Percentiles rank a stretch among this genome's conserved stretches.
phyloP scores from a whole-genome alignment of 2,888 invertebrate species.

The Himalopsyche anomala region DNA sequence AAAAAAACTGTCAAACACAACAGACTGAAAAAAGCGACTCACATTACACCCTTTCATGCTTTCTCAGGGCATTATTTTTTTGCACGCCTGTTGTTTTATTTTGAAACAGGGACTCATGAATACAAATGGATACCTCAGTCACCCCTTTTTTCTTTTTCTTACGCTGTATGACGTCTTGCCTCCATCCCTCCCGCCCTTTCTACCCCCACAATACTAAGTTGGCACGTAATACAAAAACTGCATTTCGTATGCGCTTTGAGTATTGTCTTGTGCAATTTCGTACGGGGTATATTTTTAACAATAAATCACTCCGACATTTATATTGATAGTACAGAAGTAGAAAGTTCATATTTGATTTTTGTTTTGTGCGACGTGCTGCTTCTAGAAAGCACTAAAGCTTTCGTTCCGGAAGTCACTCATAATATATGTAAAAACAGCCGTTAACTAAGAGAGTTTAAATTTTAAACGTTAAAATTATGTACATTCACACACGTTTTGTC shows the following conservation, averaged over 20 bases:
- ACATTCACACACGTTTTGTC: too few species aligned
- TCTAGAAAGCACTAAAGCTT: neutral
- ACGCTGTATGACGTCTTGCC: conserved; percentile 40
- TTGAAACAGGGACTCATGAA: conserved; percentile 53
- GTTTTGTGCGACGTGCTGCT: neutral
- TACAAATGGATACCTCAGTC: conserved; percentile 57
- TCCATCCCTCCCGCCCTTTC: neutral
- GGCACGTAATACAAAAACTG: conserved; percentile 4
- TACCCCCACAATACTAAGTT: neutral
- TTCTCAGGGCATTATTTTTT: neutral
- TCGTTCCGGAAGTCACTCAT: neutral
- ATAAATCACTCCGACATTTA: neutral
- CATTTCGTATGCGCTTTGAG: conserved; percentile 18
- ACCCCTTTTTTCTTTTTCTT: conserved; percentile 53
- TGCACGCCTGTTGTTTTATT: conserved; percentile 26
- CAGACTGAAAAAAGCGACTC: conserved; percentile 5
- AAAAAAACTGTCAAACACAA: conserved; percentile 15
- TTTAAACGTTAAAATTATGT: too few species aligned
- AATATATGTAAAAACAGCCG: too few species aligned
- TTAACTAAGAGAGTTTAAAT: too few species aligned
- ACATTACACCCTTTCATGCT: neutral
- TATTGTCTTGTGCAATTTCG: conserved; percentile 9
- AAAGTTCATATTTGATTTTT: neutral
- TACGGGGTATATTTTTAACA: neutral
- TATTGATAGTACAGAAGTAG: neutral